A percentile compares a stretch with the other conserved stretches of the same genome.
These are phyloP conservation scores for Drosophila insularis DNA, from an alignment of 1,140 invertebrate species.

Conservation along the genomic window DNA sequence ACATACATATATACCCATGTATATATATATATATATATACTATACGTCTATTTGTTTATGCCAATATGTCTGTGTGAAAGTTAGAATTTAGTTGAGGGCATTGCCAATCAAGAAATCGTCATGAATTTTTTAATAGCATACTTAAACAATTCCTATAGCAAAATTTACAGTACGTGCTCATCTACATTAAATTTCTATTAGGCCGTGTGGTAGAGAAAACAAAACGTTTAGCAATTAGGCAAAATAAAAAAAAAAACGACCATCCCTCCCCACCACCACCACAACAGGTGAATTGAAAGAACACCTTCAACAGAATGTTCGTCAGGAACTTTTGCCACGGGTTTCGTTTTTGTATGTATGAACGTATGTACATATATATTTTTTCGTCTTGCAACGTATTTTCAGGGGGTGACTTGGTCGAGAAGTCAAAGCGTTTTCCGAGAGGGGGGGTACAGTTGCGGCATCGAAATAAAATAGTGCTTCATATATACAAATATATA, in stretches of 20 bases:
- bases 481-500: background rate
- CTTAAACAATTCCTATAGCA: conserved; percentile 27
- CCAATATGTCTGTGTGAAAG: conserved; percentile 15
- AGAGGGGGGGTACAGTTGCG: background rate
- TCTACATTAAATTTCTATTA: conserved; percentile 75
- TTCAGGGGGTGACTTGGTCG: conserved; percentile 27
- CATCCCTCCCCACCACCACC: too few species aligned
- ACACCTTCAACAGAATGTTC: conserved; percentile 30
- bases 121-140: conserved; percentile 49
- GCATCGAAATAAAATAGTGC: conserved; percentile 45
- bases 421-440: conserved; percentile 20
- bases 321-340: conserved; percentile 26
- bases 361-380: conserved; percentile 39
- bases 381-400: conserved; percentile 57
- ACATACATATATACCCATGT: too few species aligned
- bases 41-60: conserved; percentile 11
- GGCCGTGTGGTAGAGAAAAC: too few species aligned
- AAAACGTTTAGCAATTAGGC: too few species aligned
- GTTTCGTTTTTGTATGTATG: conserved; percentile 4
- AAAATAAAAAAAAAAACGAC: background rate
- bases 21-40: too few species aligned
- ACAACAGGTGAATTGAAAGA: too few species aligned
- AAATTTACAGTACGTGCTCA: conserved; percentile 59
- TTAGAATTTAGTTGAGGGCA: too few species aligned
- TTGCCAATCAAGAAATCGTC: conserved; percentile 36